phyloP scores from a whole-genome alignment of 2,888 invertebrate species.

The Coecobrya sp. region DNA sequence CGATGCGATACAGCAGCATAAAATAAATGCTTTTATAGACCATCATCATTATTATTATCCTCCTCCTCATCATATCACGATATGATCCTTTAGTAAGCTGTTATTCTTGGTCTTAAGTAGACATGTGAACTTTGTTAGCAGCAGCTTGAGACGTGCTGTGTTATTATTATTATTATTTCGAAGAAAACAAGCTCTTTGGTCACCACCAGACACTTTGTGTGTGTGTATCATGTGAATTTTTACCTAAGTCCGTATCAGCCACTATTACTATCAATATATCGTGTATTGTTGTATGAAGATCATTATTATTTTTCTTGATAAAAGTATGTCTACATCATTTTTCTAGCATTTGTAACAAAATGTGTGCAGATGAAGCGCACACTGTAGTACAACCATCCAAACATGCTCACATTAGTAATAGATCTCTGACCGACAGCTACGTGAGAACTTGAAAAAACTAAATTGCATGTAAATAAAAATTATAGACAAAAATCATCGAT shows the following conservation, averaged over 20 bases:
- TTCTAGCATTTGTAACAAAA: too few species aligned
- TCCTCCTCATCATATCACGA: background rate
- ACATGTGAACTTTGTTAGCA: background rate
- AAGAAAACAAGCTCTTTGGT: background rate
- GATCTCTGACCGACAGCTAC: too few species aligned
- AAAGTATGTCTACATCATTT: too few species aligned
- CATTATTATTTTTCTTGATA: background rate
- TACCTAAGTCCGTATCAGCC: too few species aligned
- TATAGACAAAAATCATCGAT: background rate
- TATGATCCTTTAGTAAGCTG: background rate
- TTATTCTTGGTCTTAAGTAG: background rate
- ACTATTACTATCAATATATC: too few species aligned
- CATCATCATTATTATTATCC: background rate
- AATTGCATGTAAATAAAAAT: too few species aligned
- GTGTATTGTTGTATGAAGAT: background rate
- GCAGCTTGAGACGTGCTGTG: background rate
- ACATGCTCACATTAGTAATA: too few species aligned
- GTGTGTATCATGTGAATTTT: too few species aligned
- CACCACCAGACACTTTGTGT: background rate
- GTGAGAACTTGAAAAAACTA: too few species aligned
- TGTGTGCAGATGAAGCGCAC: too few species aligned
- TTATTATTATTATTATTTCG: background rate
- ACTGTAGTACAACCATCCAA: too few species aligned
- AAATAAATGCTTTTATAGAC: conserved; percentile 21
- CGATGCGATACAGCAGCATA: background rate